phyloP scores from a whole-genome alignment of 1,140 invertebrate species.

The Dendrolimus punctatus region DNA sequence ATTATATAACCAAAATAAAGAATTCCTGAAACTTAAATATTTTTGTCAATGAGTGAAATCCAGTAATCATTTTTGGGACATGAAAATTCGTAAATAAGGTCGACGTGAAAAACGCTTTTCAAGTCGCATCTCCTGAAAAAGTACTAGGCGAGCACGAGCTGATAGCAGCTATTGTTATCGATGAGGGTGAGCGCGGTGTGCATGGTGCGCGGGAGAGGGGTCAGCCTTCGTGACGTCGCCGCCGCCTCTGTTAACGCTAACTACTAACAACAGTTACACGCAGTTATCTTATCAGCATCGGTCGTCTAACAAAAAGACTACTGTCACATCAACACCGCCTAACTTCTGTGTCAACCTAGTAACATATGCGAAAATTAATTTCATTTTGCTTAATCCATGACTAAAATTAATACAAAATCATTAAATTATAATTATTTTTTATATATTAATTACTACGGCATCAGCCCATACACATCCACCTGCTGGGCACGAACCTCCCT shows the following conservation, averaged over 20 bases:
- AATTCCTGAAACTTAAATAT: no score
- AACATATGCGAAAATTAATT: constrained; percentile 17
- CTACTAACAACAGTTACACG: constrained; percentile 20
- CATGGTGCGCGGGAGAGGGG: constrained; percentile 12
- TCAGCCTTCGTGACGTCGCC: constrained; percentile 27
- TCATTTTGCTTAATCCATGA: no score
- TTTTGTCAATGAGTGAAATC: no score
- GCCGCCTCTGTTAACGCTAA: constrained; percentile 24
- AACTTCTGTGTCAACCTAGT: constrained; percentile 24
- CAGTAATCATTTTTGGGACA: no score
- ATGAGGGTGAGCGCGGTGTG: constrained; percentile 10
- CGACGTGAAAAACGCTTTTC: constrained; percentile 39
- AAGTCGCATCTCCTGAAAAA: constrained; percentile 37
- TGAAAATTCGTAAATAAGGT: constrained; percentile 16
- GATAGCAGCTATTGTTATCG: constrained; percentile 42
- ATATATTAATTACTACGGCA: no score
- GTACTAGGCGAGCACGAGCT: constrained; percentile 49
- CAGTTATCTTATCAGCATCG: constrained; percentile 40
- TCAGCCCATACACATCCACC: no score
- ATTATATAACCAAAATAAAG: no score
- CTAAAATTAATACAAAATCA: no score
- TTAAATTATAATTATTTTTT: no score
- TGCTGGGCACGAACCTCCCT: no score
- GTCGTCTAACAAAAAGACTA: constrained; percentile 12
- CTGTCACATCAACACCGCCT: constrained; percentile 10